These are phyloP conservation scores for Tapera naevia DNA, from an alignment of 2,797 vertebrate species.

Conservation along the genomic window DNA sequence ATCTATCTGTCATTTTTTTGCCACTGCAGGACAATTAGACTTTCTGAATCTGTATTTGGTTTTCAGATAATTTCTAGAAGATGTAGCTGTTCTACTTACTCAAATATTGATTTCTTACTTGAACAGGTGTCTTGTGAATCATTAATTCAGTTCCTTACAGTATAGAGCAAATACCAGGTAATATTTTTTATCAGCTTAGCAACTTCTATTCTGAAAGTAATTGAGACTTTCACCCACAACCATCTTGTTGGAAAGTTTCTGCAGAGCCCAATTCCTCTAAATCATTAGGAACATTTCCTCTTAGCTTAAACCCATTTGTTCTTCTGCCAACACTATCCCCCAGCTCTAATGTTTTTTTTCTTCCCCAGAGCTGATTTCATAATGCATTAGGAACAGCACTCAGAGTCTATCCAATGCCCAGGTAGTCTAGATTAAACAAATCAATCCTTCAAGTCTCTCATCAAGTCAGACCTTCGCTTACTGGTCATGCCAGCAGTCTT, in stretches of 20 bases:
- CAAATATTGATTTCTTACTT: neutral
- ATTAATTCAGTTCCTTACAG: neutral
- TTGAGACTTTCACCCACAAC: neutral
- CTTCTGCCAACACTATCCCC: neutral
- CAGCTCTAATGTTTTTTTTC: constrained; percentile 14
- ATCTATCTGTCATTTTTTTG: neutral
- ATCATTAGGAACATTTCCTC: neutral
- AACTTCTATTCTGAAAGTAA: neutral
- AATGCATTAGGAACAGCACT: neutral
- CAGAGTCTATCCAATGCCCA: neutral
- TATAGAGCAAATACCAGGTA: neutral
- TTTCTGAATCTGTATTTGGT: neutral
- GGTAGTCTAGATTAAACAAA: constrained; percentile 26
- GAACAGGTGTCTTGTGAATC: neutral
- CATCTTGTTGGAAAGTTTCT: neutral
- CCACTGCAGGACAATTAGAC: neutral
- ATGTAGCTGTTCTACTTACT: neutral
- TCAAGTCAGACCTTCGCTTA: neutral
- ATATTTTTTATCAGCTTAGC: neutral
- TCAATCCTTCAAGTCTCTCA: neutral
- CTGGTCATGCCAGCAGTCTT: neutral
- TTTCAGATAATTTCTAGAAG: neutral
- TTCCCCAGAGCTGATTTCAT: neutral
- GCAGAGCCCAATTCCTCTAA: rapidly evolving
- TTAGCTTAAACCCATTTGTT: constrained; percentile 23